These are phyloP conservation scores for Marisa cornuarietis DNA, from an alignment of 1,140 invertebrate species.

Conservation along the genomic window DNA sequence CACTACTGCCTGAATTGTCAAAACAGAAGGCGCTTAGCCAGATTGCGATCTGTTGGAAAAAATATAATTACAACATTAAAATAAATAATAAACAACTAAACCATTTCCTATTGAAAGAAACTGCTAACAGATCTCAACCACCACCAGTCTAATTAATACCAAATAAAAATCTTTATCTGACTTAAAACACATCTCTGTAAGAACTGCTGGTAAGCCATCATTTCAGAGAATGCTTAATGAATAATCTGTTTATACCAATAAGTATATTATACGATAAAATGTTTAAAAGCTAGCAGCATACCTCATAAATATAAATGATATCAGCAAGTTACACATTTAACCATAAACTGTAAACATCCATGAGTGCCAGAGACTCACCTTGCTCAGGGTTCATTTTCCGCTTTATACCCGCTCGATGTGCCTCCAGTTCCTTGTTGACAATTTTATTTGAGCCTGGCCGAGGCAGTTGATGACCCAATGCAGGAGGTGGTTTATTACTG, in stretches of 20 bases:
- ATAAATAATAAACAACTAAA: neutral
- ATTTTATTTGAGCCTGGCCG: slow-evolving; percentile 53
- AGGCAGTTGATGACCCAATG: slow-evolving; percentile 81
- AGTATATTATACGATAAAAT: neutral
- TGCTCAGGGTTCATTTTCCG: slow-evolving; percentile 40
- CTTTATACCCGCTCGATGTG: slow-evolving; percentile 41
- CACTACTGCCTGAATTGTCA: neutral
- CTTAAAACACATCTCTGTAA: neutral
- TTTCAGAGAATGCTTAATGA: neutral
- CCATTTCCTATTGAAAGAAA: no score
- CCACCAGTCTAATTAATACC: neutral
- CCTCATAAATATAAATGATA: no score
- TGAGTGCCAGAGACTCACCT: neutral
- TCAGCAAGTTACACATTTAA: no score
- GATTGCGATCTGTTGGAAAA: slow-evolving; percentile 11
- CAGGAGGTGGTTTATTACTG: slow-evolving; percentile 89
- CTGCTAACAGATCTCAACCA: neutral
- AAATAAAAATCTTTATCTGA: neutral
- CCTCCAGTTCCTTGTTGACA: slow-evolving; percentile 46
- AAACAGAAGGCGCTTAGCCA: slow-evolving; percentile 16
- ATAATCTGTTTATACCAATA: neutral
- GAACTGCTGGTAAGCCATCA: neutral
- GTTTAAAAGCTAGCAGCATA: no score
- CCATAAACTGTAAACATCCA: no score
- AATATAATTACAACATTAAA: neutral